These are phyloP conservation scores for Macrochelys suwanniensis DNA, from an alignment of 2,797 vertebrate species.

Conservation along the genomic window DNA sequence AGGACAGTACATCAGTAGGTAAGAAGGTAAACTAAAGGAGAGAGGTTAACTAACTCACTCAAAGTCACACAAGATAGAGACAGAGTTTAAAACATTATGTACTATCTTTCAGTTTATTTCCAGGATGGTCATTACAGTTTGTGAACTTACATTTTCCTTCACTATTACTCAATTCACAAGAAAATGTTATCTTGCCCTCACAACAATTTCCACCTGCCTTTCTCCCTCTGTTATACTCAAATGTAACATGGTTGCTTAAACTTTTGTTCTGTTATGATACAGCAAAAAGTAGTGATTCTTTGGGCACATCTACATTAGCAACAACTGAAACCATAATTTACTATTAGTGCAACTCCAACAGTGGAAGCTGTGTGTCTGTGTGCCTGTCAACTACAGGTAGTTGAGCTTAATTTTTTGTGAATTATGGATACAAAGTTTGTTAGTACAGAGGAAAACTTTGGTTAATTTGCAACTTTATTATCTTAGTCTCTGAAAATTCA, in stretches of 20 bases:
- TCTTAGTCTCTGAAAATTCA: neutral
- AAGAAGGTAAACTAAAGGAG: neutral
- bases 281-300: neutral
- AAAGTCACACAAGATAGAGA: neutral
- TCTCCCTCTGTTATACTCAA: neutral
- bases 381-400: too few relatives aligned
- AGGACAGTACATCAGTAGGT: rapidly evolving
- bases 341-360: neutral
- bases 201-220: neutral
- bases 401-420: neutral
- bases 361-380: neutral
- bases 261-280: neutral
- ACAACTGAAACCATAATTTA: neutral
- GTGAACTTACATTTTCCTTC: neutral
- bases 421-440: neutral
- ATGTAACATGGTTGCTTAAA: neutral
- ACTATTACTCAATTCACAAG: neutral
- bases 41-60: neutral
- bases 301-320: neutral
- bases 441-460: neutral
- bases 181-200: neutral
- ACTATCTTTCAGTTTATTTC: neutral
- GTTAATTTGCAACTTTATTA: neutral
- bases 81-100: neutral
- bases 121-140: neutral